Evolutionary conservation across 1,140 invertebrate species (phyloP).

Genomic region (Spodoptera litura): DNA sequence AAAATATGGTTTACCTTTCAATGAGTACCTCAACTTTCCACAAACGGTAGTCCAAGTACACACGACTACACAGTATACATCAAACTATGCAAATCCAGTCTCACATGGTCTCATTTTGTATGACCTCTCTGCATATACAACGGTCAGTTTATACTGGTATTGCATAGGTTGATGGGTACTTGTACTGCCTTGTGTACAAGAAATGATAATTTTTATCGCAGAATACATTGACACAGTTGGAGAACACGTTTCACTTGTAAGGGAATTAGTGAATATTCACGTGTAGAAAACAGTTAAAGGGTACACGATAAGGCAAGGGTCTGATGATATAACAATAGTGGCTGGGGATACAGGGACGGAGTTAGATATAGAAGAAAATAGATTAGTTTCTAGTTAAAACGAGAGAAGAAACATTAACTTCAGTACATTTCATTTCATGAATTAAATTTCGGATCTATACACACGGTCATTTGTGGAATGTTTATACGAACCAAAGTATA

Average conservation of each 20-base stretch:
- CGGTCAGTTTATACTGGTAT: too few relatives aligned
- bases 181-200: background rate
- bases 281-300: conserved; percentile 22
- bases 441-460: too few relatives aligned
- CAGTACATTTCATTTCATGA: too few relatives aligned
- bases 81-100: too few relatives aligned
- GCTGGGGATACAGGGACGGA: background rate
- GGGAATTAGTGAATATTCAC: conserved; percentile 37
- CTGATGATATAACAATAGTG: conserved; percentile 16
- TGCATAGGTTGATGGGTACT: too few relatives aligned
- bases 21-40: background rate
- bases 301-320: background rate
- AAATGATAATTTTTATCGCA: conserved; percentile 42
- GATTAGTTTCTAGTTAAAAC: too few relatives aligned
- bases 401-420: too few relatives aligned
- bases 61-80: too few relatives aligned
- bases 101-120: too few relatives aligned
- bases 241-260: conserved; percentile 33
- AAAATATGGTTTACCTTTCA: conserved; percentile 14
- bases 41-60: background rate
- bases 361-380: background rate
- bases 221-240: conserved; percentile 44
- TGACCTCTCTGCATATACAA: too few relatives aligned
- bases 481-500: too few relatives aligned
- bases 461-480: too few relatives aligned